Percentiles rank a stretch among this genome's conserved stretches.
Conservation (phyloP, 2,888 invertebrate species). For the Amblyteles armatorius region DNA sequence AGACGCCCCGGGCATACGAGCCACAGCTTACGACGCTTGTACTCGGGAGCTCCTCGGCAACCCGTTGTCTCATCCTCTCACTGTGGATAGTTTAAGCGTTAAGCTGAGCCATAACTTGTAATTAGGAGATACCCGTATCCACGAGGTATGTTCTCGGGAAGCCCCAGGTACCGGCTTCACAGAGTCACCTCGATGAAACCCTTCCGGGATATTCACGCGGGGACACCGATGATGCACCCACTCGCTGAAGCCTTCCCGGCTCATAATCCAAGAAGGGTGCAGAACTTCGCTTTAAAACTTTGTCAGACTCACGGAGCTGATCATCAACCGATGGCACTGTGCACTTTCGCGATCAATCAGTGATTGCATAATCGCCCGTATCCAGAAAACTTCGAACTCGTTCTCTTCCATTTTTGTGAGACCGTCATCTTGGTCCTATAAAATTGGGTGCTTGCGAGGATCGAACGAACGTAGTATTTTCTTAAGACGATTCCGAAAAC, state of each 20-base stretch:
- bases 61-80: constrained; percentile 35
- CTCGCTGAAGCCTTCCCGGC: background rate
- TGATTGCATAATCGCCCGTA: background rate
- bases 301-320: background rate
- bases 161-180: background rate
- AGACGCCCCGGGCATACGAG: constrained; percentile 51
- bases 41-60: background rate
- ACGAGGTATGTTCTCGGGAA: background rate
- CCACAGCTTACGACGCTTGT: constrained; percentile 16
- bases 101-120: constrained; percentile 74
- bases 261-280: background rate
- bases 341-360: background rate
- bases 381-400: background rate
- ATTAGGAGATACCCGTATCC: constrained; percentile 69
- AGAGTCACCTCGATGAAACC: background rate
- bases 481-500: no score
- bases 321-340: background rate
- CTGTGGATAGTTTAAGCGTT: constrained; percentile 66
- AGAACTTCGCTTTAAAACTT: background rate
- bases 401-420: background rate
- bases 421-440: background rate
- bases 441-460: no score
- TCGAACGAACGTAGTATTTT: no score
- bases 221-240: background rate
- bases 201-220: background rate